Base-by-base conservation (phyloP, 2,113 vertebrate genomes). In the Solenodon paradoxus region DNA sequence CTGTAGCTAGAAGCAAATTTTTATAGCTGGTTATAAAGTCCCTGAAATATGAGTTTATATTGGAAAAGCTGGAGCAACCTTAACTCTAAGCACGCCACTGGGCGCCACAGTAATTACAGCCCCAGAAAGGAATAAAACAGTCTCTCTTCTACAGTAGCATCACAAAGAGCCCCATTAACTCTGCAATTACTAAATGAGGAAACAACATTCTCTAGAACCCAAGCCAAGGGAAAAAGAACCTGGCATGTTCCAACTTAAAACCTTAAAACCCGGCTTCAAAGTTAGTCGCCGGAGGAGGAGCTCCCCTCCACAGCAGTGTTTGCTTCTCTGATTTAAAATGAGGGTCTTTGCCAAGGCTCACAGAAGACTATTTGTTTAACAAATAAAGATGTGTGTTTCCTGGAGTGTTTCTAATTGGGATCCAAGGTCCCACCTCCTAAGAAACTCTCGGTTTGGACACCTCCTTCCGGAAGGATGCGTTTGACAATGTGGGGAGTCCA, bases 101-200 rank as follows among this genome's bases (percentile, higher is more conserved):
- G 92, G 63, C 49, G 88, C 94, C 93, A 80, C 64, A 88, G 81
- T 94, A 97, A 96, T 96, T 97, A 79, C 79, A 96, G 63, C 74
- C 75, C 66, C 87, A 77, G 78, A 92, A 80, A 30, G 30, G 30
- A 97, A 81, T 95, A 96, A 91, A 95, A 96, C 66, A 96, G 79
- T 75, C 92, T 90, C 81, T 95, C 59, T 95, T 95, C 72, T 69
- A 92, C 15, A 75, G 90, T n/a, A 97, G 71, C 74, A 95, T 80
- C 82, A 94, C 95, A 97, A 98, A 97, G 51, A 95, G 55, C 57
- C 51, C 66, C 13, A 96, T 83, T 96, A 98, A 95, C 75, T 95
- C 92, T 97, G 55, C 72, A 93, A 66, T 95, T 94, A 90, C 92
- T 89, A 92, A 55, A 94, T 53, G 72, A 92, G 91, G 71, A 96